phyloP scores from a whole-genome alignment of 2,888 invertebrate species.

The Dorcus hopei region DNA sequence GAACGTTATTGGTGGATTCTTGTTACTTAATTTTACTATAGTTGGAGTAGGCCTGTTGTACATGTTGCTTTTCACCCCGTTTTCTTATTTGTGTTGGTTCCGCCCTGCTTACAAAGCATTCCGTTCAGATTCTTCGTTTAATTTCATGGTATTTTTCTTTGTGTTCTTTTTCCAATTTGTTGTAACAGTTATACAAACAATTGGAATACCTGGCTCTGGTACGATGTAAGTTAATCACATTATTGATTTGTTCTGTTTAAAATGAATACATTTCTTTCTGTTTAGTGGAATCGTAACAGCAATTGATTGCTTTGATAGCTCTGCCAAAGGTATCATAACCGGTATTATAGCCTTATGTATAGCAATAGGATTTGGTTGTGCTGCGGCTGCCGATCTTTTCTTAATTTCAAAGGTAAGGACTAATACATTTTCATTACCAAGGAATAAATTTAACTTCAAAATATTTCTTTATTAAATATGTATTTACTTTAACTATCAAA shows the following conservation, averaged over 20 bases:
- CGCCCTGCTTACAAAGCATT: constrained; percentile 99
- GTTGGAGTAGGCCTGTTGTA: constrained; percentile 90
- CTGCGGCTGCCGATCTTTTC: constrained; percentile 75
- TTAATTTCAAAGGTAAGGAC: constrained; percentile 77
- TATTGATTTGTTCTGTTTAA: constrained; percentile 12
- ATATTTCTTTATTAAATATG: constrained; percentile 1
- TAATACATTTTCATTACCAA: background rate
- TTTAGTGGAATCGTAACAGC: constrained; percentile 78
- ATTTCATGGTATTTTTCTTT: constrained; percentile 99
- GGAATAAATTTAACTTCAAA: background rate
- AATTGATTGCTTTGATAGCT: constrained; percentile 59
- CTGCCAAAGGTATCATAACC: constrained; percentile 59
- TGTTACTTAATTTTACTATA: constrained; percentile 69
- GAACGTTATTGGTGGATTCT: constrained; percentile 83
- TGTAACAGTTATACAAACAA: constrained; percentile 80
- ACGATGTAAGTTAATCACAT: constrained; percentile 69
- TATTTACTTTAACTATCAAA: background rate
- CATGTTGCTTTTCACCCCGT: constrained; percentile 87
- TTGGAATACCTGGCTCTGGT: constrained; percentile 82
- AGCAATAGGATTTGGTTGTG: constrained; percentile 73
- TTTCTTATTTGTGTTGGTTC: constrained; percentile 99
- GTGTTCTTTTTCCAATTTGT: constrained; percentile 96
- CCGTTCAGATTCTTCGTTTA: constrained; percentile 97
- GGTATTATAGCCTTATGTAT: constrained; percentile 78
- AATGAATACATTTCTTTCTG: constrained; percentile 26